Evolutionary conservation across 2,113 vertebrate species (phyloP).

Genomic region (Zosterops japonicus): DNA sequence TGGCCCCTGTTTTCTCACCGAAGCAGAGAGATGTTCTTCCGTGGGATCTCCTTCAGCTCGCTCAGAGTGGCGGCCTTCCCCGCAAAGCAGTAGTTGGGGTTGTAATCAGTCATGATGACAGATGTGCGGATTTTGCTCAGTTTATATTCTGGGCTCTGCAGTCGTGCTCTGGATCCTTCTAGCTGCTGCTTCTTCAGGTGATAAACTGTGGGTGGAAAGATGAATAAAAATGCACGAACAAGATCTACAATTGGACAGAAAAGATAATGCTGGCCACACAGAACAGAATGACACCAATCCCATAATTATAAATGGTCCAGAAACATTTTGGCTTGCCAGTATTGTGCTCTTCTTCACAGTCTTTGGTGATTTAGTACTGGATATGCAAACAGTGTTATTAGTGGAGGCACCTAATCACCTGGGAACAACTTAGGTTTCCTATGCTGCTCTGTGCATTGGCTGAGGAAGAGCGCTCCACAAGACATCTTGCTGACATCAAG

Average conservation of each 20-base stretch:
- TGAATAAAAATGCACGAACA: neutral
- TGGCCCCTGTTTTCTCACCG: conserved; percentile 69
- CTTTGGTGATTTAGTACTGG: neutral
- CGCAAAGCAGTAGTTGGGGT: conserved; percentile 91
- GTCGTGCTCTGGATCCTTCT: conserved; percentile 75
- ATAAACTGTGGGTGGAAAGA: conserved; percentile 75
- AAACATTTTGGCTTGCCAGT: neutral
- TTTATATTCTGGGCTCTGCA: conserved; percentile 88
- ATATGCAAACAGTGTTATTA: neutral
- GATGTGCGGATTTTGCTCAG: conserved; percentile 90
- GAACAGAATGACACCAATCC: neutral
- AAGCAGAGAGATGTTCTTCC: conserved; percentile 89
- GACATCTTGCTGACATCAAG: neutral
- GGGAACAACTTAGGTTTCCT: neutral
- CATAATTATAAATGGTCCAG: neutral
- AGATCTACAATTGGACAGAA: neutral
- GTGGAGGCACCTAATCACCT: neutral
- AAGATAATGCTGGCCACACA: neutral
- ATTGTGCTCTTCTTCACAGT: neutral
- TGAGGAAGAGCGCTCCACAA: neutral
- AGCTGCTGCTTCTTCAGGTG: conserved; percentile 85
- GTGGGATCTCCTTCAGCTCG: conserved; percentile 88
- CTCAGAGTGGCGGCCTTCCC: conserved; percentile 82
- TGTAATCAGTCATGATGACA: conserved; percentile 90
- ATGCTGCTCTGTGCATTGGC: neutral